Evolutionary conservation across 2,113 vertebrate genomes (phyloP), one percentile per base, ranked within the genome.

Genomic region (Sphyrna mokarran): DNA sequence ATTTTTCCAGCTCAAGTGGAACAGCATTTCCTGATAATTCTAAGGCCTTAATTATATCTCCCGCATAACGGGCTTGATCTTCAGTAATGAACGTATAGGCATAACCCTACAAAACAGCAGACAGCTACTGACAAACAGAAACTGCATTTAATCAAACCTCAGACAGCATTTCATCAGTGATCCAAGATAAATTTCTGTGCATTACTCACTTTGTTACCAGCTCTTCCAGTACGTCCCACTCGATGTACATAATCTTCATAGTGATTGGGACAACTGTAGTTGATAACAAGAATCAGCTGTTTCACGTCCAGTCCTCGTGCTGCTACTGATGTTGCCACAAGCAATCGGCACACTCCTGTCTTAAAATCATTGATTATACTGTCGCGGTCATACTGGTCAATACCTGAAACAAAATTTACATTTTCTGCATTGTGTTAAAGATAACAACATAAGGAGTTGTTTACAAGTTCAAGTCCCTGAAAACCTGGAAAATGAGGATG

Each of bases 311-410:
- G 97, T 4, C 99, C 99, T 96, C 99, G 97, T 0, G 99, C 99
- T 54, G 99, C 99, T 95, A 99, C 99, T 0, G 99, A 99, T 0
- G 99, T 99, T 96, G 99, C 99, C 97, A 99, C 99, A 93, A 99
- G 98, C 96, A 99, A 98, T 90, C 99, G 98, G 96, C 99, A 99
- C 0, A 98, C 98, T 29, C 99, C 99, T 23, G 98, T 99, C 97
- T 99, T 99, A 96, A 99, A 99, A 96, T 99, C 99, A 70, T 98
- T 99, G 96, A 99, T 99, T 96, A 99, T 98, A 97, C 99, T 99
- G 97, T 99, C 99, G 96, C 99, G 97, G 97, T 99, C 99, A 85
- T 99, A 99, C 85, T 99, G 99, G 97, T 99, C 99, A 69, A 99
- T 99, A 95, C 99, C 99, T 99, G 10, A 0, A 86, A 96, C 66